Percentiles rank a stretch among this genome's conserved stretches.
phyloP scores from a whole-genome alignment of 2,113 vertebrate species.

The Tupaia tana region DNA sequence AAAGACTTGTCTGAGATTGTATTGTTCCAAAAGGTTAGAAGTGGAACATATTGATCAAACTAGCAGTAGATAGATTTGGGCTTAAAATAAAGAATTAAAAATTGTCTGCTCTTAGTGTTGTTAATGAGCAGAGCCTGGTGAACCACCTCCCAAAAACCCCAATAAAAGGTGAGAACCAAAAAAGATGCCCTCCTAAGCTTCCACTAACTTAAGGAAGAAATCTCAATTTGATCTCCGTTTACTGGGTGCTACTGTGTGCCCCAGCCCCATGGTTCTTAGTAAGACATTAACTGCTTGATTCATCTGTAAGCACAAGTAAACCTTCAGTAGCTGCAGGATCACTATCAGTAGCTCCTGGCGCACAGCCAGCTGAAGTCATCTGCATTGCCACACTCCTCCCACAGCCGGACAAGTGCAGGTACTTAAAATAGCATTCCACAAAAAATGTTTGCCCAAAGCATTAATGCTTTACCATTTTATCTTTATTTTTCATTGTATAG shows the following conservation, averaged over 20 bases:
- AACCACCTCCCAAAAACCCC: neutral
- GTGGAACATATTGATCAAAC: neutral
- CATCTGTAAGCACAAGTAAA: conserved; percentile 38
- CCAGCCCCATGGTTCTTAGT: neutral
- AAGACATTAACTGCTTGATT: neutral
- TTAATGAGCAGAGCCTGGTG: conserved; percentile 1
- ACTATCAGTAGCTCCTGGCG: conserved; percentile 3
- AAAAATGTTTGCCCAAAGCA: neutral
- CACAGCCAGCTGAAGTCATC: conserved; percentile 1
- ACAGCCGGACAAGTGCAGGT: conserved; percentile 24
- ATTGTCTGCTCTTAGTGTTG: neutral
- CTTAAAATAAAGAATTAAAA: conserved; percentile 23
- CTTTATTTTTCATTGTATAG: neutral
- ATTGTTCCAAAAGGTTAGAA: neutral
- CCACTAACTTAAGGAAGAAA: neutral
- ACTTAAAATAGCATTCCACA: conserved; percentile 63
- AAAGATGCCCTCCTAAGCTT: neutral
- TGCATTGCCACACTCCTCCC: neutral
- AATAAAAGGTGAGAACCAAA: neutral
- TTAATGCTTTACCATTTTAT: neutral
- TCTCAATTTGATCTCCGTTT: neutral
- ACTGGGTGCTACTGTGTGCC: neutral
- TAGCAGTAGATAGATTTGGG: neutral
- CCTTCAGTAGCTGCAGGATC: conserved; percentile 48
- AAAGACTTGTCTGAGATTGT: neutral